phyloP scores from a whole-genome alignment of 64 coral and sea anemone genomes.

The Montipora efflorescens region DNA sequence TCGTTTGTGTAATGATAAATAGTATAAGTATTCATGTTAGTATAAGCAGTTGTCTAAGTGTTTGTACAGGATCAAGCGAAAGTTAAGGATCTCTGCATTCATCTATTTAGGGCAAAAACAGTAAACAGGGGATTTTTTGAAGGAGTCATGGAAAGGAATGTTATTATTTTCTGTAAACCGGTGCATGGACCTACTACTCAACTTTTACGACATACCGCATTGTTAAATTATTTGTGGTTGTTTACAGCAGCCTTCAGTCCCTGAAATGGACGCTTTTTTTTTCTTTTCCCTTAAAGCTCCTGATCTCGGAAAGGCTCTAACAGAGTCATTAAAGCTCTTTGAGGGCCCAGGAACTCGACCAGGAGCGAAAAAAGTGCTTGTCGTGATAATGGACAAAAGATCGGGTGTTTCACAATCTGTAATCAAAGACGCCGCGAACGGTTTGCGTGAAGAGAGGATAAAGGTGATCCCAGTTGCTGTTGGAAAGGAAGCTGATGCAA shows the following conservation, averaged over 20 bases:
- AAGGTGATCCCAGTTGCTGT: constrained; percentile 80
- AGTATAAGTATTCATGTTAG: too few relatives aligned
- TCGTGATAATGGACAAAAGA: constrained; percentile 80
- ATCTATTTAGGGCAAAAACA: too few relatives aligned
- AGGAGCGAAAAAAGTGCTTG: constrained; percentile 28
- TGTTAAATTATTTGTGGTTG: neutral
- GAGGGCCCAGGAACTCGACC: constrained; percentile 32
- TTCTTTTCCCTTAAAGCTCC: neutral
- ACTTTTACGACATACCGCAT: too few relatives aligned
- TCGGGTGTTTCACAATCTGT: constrained; percentile 52
- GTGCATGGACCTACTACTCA: too few relatives aligned
- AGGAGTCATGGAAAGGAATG: too few relatives aligned
- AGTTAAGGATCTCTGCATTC: too few relatives aligned
- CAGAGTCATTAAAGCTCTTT: constrained; percentile 19
- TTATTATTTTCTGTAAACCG: too few relatives aligned
- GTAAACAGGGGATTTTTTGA: too few relatives aligned
- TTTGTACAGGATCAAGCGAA: too few relatives aligned
- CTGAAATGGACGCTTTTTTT: neutral
- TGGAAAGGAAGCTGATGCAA: constrained; percentile 53
- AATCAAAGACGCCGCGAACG: constrained; percentile 32
- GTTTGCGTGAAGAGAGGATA: constrained; percentile 48
- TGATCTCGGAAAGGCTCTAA: constrained; percentile 30
- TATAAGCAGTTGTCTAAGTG: too few relatives aligned
- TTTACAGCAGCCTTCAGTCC: neutral
- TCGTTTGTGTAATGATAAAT: too few relatives aligned